phyloP scores from a whole-genome alignment of 2,113 vertebrate genomes.

The Cyprinodon brontotheroides region DNA sequence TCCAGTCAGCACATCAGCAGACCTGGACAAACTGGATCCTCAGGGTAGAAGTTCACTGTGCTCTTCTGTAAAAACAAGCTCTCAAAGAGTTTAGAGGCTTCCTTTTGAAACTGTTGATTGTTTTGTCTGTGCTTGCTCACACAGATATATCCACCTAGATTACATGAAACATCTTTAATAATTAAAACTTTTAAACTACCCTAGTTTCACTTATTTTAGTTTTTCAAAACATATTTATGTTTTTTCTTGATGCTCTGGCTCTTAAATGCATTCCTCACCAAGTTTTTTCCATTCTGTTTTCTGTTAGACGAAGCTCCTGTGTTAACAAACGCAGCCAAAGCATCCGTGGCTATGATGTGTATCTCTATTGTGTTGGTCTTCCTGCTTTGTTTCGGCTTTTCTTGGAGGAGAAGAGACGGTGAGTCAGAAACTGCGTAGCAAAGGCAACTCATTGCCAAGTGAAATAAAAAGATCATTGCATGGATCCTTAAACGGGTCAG shows the following conservation, averaged over 20 bases:
- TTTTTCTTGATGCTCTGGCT: not conserved
- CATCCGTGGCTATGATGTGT: conserved; percentile 80
- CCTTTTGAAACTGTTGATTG: too few relatives aligned
- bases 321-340: conserved; percentile 80
- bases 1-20: conserved; percentile 30
- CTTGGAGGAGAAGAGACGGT: conserved; percentile 82
- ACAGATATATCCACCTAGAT: too few relatives aligned
- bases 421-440: conserved; percentile 18
- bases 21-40: conserved; percentile 62
- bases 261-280: too few relatives aligned
- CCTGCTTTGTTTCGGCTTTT: conserved; percentile 82
- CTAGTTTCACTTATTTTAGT: too few relatives aligned
- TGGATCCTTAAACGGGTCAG: too few relatives aligned
- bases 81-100: too few relatives aligned
- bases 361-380: conserved; percentile 81
- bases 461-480: too few relatives aligned
- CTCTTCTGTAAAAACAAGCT: not conserved
- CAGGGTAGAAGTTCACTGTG: conserved; percentile 35
- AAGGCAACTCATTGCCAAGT: too few relatives aligned
- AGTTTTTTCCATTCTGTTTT: not conserved
- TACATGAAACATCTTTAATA: too few relatives aligned
- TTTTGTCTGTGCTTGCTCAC: too few relatives aligned
- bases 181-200: too few relatives aligned
- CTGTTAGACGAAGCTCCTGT: conserved; percentile 60
- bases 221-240: not conserved